A percentile compares a stretch with the other conserved stretches of the same genome.
Evolutionary conservation across 2,888 invertebrate species (phyloP).

Genomic region (Amitus sp.): DNA sequence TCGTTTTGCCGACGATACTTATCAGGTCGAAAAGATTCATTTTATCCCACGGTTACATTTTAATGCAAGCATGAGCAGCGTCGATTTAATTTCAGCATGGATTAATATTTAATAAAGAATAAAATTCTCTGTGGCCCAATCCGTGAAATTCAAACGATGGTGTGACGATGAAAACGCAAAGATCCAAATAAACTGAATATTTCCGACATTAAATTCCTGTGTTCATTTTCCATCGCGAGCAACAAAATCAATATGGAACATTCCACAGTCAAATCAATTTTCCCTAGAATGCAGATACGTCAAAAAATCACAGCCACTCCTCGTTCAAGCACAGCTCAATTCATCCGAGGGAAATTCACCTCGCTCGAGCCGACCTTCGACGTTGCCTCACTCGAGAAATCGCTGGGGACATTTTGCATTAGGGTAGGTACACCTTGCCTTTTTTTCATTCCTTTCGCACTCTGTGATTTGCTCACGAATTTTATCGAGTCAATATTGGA

Average conservation of each 20-base stretch:
- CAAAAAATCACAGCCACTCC: conserved; percentile 31
- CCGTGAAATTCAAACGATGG: no score
- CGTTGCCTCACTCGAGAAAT: conserved; percentile 34
- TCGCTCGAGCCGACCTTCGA: conserved; percentile 33
- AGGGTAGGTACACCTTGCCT: conserved; percentile 28
- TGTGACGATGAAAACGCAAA: no score
- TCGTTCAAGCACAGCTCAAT: conserved; percentile 31
- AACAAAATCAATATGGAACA: conserved; percentile 31
- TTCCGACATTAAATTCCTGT: conserved; percentile 7
- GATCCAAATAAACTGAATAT: no score
- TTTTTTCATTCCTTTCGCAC: conserved; percentile 34
- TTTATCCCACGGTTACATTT: no score
- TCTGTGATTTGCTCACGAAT: conserved; percentile 34
- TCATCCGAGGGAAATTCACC: conserved; percentile 37
- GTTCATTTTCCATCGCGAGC: conserved; percentile 10
- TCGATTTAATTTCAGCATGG: no score
- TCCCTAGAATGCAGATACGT: conserved; percentile 40
- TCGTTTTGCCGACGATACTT: conserved; percentile 9
- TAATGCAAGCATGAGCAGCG: no score
- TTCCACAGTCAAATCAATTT: conserved; percentile 48
- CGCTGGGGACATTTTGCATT: conserved; percentile 33
- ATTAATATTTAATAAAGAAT: no score
- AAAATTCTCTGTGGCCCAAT: no score
- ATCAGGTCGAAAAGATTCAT: no score
- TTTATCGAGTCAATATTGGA: conserved; percentile 41